These are phyloP conservation scores for Hermatobates lingyangjiaoensis DNA, from an alignment of 1,140 invertebrate species.

Conservation along the genomic window DNA sequence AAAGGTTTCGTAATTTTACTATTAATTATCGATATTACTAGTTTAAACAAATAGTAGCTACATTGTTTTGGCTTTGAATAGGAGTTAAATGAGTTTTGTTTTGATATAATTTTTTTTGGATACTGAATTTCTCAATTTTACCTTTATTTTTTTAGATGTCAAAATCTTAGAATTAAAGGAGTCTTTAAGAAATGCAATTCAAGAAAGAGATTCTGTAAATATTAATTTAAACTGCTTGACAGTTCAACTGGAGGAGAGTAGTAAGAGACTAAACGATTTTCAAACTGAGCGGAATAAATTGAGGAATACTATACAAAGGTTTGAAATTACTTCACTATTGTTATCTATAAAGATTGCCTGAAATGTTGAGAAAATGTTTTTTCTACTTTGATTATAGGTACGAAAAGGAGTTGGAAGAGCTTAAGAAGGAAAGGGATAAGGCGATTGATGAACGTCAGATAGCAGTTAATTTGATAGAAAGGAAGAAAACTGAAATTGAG, in stretches of 20 bases:
- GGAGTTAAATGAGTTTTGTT: neutral
- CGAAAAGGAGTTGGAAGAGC: conserved; percentile 30
- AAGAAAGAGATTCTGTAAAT: conserved; percentile 33
- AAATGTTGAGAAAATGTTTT: conserved; percentile 15
- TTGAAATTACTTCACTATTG: conserved; percentile 3
- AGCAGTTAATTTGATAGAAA: conserved; percentile 42
- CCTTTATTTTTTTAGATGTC: conserved; percentile 29
- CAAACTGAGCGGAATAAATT: conserved; percentile 38
- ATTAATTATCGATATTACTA: neutral
- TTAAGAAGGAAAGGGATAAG: conserved; percentile 37
- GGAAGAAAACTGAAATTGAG: conserved; percentile 46
- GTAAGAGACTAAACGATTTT: conserved; percentile 36
- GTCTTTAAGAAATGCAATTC: conserved; percentile 19
- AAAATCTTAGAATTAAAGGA: conserved; percentile 30
- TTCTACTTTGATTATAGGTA: conserved; percentile 20
- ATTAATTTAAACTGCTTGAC: conserved; percentile 39
- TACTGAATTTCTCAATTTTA: conserved; percentile 8
- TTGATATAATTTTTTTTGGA: neutral
- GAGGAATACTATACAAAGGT: conserved; percentile 32
- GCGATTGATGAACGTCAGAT: conserved; percentile 50
- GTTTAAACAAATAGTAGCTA: neutral
- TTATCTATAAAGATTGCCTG: neutral
- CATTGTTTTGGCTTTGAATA: neutral
- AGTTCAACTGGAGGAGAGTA: conserved; percentile 37
- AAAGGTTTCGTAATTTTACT: neutral